These are phyloP conservation scores for Caenorhabditis virilis DNA, from an alignment of 2,888 invertebrate genomes.

Conservation along the genomic window DNA sequence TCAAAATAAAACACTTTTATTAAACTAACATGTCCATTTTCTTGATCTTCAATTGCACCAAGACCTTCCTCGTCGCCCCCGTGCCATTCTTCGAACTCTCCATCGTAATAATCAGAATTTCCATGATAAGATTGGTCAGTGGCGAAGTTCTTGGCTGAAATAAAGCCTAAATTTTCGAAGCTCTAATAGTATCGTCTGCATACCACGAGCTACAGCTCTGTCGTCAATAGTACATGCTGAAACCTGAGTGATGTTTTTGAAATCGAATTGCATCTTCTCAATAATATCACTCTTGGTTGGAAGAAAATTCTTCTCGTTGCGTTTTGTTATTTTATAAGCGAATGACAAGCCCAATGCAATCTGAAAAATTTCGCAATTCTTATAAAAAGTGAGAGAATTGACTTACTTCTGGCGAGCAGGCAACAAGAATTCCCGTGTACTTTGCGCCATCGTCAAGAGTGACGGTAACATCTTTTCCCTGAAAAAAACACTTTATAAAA, in stretches of 20 bases:
- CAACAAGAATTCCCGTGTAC: conserved; percentile 24
- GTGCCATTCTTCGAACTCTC: conserved; percentile 40
- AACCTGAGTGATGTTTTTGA: conserved; percentile 36
- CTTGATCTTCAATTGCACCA: conserved; percentile 24
- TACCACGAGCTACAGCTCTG: conserved; percentile 9
- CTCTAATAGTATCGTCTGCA: background rate
- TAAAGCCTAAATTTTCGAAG: background rate
- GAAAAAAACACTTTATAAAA: background rate
- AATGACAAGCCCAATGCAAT: conserved; percentile 23
- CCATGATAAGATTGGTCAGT: conserved; percentile 49
- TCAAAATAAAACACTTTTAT: background rate
- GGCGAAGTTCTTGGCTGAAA: conserved; percentile 38
- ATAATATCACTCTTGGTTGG: conserved; percentile 24
- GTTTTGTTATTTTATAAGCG: conserved; percentile 31
- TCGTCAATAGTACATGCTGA: conserved; percentile 26
- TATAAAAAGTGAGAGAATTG: too few species aligned
- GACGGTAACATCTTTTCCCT: conserved; percentile 30
- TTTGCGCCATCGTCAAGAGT: conserved; percentile 17
- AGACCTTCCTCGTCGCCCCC: conserved; percentile 35
- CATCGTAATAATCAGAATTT: conserved; percentile 16
- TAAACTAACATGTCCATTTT: conserved; percentile 6
- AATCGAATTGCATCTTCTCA: conserved; percentile 41
- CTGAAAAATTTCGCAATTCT: too few species aligned
- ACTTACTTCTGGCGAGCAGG: conserved; percentile 2
- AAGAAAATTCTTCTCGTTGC: conserved; percentile 37